Base-by-base conservation (phyloP, 2,113 vertebrate species). In the Indicator indicator region DNA sequence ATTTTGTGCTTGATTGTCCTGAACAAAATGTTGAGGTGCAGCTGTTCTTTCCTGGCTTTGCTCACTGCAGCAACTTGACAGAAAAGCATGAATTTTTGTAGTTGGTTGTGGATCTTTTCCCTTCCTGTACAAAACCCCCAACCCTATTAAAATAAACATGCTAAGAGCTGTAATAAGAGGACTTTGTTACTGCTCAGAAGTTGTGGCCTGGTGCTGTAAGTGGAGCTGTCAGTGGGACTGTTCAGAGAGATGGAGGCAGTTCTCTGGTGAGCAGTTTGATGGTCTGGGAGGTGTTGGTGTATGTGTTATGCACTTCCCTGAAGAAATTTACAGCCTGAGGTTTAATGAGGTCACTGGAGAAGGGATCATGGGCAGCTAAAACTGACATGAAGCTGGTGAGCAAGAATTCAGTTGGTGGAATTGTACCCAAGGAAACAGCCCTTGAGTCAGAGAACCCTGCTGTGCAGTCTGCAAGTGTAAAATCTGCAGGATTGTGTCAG, bases 381-480 rank as follows among this genome's bases (percentile, higher is more conserved):
- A 76, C 16, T 4, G 6, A 32, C 7, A 36, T 2, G 21, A 21
- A 87, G 42, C 58, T 86, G 83, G 55, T 38, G 52, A 72, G 58
- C 32, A 48, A 81, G 50, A 62, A 70, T 19, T 68, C 32, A 23
- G 71, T 28, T 11, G 33, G 87, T 83, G 82, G 68, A 77, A 54
- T 55, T 1, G 2, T 64, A 30, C 50, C 44, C 50, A 33, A 36
- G 79, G 88, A 46, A 38, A 62, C 40, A 32, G 44, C 76, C 77
- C 83, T 54, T 48, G 67, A 93, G 84, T 73, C 81, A 92, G 89
- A 89, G 84, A 74, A 91, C 56, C 96, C 79, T 73, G 94, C 92
- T 75, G 65, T 62, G 83, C 92, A 87, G 81, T 83, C 78, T 95
- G 93, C 64, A 86, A 94, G 56, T 75, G 58, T 46, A 60, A 78